A percentile compares a stretch with the other conserved stretches of the same genome.
These are phyloP conservation scores for Artibeus jamaicensis DNA, from an alignment of 2,797 vertebrate species.

Conservation along the genomic window DNA sequence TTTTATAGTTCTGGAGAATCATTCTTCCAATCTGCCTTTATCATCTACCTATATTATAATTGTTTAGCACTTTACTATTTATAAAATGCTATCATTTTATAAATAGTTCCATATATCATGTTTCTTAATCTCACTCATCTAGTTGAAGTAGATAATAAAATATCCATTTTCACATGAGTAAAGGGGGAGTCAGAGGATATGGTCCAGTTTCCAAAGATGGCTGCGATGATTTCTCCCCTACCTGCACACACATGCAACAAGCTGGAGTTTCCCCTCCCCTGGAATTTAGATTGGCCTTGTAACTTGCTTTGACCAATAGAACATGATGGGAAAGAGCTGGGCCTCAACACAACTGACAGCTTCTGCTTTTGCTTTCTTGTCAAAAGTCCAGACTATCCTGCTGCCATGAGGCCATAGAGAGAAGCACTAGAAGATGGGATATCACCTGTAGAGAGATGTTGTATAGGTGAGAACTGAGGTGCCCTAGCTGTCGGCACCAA, in stretches of 20 bases:
- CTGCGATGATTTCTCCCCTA: neutral
- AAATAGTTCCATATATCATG: neutral
- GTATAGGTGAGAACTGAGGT: neutral
- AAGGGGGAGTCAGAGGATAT: neutral
- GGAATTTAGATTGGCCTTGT: neutral
- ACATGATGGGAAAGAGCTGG: neutral
- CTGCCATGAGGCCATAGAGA: neutral
- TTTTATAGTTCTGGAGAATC: neutral
- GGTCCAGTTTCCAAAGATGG: neutral
- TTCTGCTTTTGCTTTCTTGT: neutral
- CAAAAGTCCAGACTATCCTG: neutral
- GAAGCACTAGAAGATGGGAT: neutral
- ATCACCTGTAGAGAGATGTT: neutral
- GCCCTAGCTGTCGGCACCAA: neutral
- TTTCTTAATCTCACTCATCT: neutral
- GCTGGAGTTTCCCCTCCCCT: neutral
- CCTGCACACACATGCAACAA: neutral
- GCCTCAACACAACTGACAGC: neutral
- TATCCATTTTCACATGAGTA: neutral
- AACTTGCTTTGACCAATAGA: neutral
- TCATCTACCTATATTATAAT: neutral
- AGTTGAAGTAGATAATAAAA: neutral
- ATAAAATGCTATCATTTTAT: neutral
- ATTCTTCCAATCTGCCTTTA: neutral
- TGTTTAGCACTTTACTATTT: neutral